Evolutionary conservation across 2,888 invertebrate species (phyloP).

Genomic region (Craniophora ligustri): DNA sequence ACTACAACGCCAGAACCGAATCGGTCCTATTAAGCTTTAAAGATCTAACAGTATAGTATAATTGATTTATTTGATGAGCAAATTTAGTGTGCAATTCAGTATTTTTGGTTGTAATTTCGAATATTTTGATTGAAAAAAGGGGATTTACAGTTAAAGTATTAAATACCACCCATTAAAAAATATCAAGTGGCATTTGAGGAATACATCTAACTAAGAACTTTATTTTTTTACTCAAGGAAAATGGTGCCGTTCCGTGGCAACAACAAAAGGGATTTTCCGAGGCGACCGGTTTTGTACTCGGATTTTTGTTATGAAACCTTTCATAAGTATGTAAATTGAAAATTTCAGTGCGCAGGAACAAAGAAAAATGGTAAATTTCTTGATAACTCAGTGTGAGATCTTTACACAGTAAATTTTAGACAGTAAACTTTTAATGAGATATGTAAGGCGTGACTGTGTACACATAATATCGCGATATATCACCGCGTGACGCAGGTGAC

Average conservation of each 20-base stretch:
- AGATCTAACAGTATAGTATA: too few relatives aligned
- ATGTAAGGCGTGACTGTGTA: conserved; percentile 59
- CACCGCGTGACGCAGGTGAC: conserved; percentile 67
- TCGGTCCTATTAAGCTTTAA: too few relatives aligned
- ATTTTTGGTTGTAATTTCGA: too few relatives aligned
- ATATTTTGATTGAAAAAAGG: too few relatives aligned
- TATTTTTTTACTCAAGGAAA: conserved; percentile 54
- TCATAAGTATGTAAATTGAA: conserved; percentile 79
- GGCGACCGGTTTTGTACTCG: conserved; percentile 65
- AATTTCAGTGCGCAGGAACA: conserved; percentile 65
- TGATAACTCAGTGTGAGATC: conserved; percentile 65
- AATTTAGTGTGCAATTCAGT: background rate
- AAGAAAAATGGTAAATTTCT: conserved; percentile 64
- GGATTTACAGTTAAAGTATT: too few relatives aligned
- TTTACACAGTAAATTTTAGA: conserved; percentile 52
- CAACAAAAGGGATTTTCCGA: conserved; percentile 63
- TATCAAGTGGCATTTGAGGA: background rate
- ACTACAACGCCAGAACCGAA: too few relatives aligned
- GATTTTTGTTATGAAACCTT: conserved; percentile 72
- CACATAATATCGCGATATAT: conserved; percentile 68
- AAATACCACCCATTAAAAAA: background rate
- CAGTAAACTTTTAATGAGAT: conserved; percentile 70
- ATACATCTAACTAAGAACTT: conserved; percentile 40
- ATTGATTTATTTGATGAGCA: too few relatives aligned
- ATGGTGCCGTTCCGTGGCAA: conserved; percentile 50